Conservation (phyloP, 2,797 vertebrate genomes). For the Tokudaia tokunoshimensis region DNA sequence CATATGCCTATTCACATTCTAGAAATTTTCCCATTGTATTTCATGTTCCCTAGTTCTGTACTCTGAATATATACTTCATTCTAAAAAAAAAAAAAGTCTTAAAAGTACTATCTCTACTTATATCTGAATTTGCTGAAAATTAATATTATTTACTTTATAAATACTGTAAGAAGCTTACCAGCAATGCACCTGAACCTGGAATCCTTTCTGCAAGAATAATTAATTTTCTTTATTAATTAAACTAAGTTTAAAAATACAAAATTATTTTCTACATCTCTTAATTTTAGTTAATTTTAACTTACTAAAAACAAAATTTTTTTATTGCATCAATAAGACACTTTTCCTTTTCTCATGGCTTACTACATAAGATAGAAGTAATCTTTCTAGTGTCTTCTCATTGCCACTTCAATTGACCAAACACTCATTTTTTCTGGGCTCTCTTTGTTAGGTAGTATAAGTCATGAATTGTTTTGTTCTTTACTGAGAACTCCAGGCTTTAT, state of each 20-base stretch:
- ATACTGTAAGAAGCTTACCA: slow-evolving; percentile 24
- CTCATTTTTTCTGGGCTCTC: not conserved
- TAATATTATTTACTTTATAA: not conserved
- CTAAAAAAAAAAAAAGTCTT: not conserved
- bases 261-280: slow-evolving; percentile 31
- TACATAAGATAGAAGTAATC: not conserved
- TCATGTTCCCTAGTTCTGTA: not conserved
- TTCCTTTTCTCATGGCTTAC: not conserved
- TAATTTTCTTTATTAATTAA: slow-evolving; percentile 5
- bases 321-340: not conserved
- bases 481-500: not conserved
- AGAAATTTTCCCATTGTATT: not conserved
- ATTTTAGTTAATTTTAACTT: not conserved
- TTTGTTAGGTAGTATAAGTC: not conserved
- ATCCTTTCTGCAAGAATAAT: not conserved
- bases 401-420: not conserved
- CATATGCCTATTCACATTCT: not conserved
- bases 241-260: slow-evolving; percentile 44
- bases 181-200: not conserved
- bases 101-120: not conserved
- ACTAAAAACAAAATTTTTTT: not conserved
- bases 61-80: not conserved
- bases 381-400: not conserved
- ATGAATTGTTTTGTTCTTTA: not conserved
- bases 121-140: slow-evolving; percentile 22